phyloP scores from a whole-genome alignment of 2,113 vertebrate genomes.

The Corythornis vintsioides region DNA sequence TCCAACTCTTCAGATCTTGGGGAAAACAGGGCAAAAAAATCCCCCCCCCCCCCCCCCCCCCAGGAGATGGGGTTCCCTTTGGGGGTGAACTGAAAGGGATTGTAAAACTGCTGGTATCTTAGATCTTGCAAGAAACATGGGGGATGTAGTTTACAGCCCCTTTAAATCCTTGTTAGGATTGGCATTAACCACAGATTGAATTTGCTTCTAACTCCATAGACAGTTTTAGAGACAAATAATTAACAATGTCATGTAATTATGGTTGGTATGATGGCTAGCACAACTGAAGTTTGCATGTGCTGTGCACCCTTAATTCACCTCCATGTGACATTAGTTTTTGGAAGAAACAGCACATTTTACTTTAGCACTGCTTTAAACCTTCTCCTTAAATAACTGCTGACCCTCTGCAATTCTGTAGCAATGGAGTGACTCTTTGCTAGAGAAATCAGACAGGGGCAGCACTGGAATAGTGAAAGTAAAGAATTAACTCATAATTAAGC shows the following conservation, averaged over 20 bases:
- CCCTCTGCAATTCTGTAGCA: background rate
- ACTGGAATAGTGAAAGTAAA: background rate
- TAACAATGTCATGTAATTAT: background rate
- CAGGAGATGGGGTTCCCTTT: background rate
- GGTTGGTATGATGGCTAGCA: background rate
- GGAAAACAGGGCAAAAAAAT: too few relatives aligned
- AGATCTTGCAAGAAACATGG: background rate
- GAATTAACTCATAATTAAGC: background rate
- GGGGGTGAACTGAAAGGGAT: background rate
- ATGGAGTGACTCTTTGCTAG: background rate
- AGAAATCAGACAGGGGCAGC: background rate
- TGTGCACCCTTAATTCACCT: background rate
- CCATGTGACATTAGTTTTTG: background rate
- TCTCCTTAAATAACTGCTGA: background rate
- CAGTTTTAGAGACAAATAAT: background rate
- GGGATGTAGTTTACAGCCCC: background rate
- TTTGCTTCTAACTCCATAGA: background rate
- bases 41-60: background rate
- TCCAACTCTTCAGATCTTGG: too few relatives aligned
- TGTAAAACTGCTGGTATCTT: background rate
- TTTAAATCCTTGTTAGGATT: background rate
- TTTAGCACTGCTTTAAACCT: background rate
- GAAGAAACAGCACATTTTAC: background rate
- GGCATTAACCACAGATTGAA: background rate
- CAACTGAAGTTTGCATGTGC: background rate